These are phyloP conservation scores for Diabrotica balteata DNA, from an alignment of 2,888 invertebrate genomes.

Conservation along the genomic window DNA sequence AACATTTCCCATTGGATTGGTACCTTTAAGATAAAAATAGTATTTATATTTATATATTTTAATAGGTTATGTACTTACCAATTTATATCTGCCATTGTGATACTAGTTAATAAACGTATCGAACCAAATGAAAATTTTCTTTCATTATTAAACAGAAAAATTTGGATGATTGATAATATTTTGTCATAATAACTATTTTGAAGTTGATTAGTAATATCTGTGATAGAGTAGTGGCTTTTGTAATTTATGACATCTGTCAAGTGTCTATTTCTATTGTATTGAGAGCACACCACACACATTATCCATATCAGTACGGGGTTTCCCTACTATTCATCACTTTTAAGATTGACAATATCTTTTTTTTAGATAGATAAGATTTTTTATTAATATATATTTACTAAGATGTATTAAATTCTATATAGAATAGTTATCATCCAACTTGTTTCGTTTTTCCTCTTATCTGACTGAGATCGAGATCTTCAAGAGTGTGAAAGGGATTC, in stretches of 20 bases:
- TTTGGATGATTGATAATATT: constrained; percentile 40
- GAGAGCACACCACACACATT: too few relatives aligned
- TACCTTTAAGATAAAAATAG: constrained; percentile 40
- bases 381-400: too few relatives aligned
- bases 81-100: constrained; percentile 47
- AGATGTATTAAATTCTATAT: too few relatives aligned
- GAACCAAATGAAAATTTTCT: constrained; percentile 30
- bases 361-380: too few relatives aligned
- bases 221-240: too few relatives aligned
- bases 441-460: too few relatives aligned
- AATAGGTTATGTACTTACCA: constrained; percentile 43
- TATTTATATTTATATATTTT: constrained; percentile 7
- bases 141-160: constrained; percentile 43
- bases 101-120: constrained; percentile 26
- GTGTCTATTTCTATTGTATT: constrained; percentile 4
- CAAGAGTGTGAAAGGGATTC: too few relatives aligned
- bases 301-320: too few relatives aligned
- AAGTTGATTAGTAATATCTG: constrained; percentile 13
- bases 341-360: too few relatives aligned
- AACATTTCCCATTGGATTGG: constrained; percentile 47
- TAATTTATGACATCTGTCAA: constrained; percentile 3
- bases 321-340: too few relatives aligned
- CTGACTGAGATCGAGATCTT: too few relatives aligned
- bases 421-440: too few relatives aligned
- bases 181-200: constrained; percentile 40